These are phyloP conservation scores for Phymatocera aterrima DNA, from an alignment of 2,888 invertebrate species.

Conservation along the genomic window DNA sequence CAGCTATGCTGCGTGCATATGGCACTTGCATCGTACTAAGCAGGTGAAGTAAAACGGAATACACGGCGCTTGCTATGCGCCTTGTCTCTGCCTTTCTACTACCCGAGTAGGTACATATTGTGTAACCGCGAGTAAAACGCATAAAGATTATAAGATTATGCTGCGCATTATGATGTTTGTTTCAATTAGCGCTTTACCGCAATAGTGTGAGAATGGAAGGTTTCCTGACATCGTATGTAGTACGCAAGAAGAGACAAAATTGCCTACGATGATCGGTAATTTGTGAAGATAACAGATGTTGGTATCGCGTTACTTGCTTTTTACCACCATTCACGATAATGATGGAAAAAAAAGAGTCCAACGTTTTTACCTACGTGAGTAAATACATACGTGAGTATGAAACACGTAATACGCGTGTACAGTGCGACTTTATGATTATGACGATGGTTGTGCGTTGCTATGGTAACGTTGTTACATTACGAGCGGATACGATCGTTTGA, in stretches of 20 bases:
- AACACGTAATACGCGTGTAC: too few relatives aligned
- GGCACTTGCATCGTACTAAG: not conserved
- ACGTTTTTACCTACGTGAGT: conserved; percentile 3
- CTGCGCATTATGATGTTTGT: conserved; percentile 32
- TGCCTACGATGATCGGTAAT: too few relatives aligned
- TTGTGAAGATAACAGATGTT: too few relatives aligned
- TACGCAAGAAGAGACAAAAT: too few relatives aligned
- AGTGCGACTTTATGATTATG: too few relatives aligned
- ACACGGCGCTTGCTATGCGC: not conserved
- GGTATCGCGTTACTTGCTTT: too few relatives aligned
- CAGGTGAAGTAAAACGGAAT: not conserved
- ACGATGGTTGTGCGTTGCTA: too few relatives aligned
- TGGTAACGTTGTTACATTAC: conserved; percentile 24
- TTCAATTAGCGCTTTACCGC: conserved; percentile 1
- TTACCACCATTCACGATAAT: too few relatives aligned
- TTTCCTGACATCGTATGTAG: too few relatives aligned
- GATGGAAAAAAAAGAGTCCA: not conserved
- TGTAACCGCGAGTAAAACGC: not conserved
- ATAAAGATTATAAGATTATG: not conserved
- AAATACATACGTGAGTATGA: not conserved
- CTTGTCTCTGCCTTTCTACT: not conserved
- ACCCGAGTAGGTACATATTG: not conserved
- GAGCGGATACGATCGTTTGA: not conserved
- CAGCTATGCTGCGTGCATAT: not conserved
- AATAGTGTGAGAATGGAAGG: too few relatives aligned